Conservation (phyloP, 2,113 vertebrate genomes). For the Fulmarus glacialis region DNA sequence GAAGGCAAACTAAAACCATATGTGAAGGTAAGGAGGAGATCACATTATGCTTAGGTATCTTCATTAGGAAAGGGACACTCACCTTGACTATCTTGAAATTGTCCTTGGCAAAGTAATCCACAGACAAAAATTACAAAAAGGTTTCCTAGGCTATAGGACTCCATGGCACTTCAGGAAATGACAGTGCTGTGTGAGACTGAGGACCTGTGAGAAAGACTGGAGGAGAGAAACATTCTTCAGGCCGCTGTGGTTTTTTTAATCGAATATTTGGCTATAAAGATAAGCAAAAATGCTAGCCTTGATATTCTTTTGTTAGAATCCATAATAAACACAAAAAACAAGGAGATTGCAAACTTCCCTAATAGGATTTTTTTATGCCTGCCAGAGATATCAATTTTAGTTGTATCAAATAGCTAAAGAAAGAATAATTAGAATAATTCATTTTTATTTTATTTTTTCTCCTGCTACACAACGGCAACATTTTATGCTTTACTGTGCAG, state of each 20-base stretch:
- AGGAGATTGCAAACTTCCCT: background rate
- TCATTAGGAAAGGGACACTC: background rate
- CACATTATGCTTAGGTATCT: background rate
- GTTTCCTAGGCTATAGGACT: background rate
- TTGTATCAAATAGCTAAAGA: background rate
- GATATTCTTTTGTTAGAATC: background rate
- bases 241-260: background rate
- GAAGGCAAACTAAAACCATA: background rate
- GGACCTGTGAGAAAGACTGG: background rate
- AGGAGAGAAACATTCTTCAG: background rate
- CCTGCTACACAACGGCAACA: background rate
- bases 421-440: background rate
- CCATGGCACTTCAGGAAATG: background rate
- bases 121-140: background rate
- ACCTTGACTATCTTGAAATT: background rate
- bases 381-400: background rate
- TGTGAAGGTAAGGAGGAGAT: background rate
- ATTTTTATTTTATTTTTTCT: background rate
- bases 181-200: background rate
- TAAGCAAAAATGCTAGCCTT: background rate
- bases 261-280: background rate
- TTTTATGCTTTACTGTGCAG: background rate
- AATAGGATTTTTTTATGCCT: background rate
- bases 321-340: background rate
- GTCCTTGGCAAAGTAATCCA: background rate